Base-by-base conservation (phyloP, 2,113 vertebrate species). In the Bos taurus region DNA sequence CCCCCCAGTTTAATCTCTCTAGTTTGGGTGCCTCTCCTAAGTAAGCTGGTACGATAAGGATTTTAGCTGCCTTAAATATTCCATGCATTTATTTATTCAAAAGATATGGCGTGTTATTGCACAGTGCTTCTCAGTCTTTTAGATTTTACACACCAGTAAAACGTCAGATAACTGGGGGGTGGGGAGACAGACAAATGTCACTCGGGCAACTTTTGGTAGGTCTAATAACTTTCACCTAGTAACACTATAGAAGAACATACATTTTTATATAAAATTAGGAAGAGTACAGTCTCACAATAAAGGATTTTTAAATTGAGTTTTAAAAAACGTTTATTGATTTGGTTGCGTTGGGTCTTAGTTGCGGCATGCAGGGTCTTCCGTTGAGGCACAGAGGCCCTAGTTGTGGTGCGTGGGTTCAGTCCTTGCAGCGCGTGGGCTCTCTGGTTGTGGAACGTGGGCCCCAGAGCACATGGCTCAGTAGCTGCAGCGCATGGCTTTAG, bases 191-290 rank as follows among this genome's bases (percentile, higher is more conserved):
- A 36, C 1, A 50, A 62, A 59, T 3, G 1, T 87, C 67, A 40
- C 28, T 46, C 77, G 90, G 56, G 17, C 43, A 96, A 80, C 6
- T 91, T 94, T 90, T 25, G 88, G 50, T 81, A n/a, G 33, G 17
- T 59, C 52, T 71, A 86, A 81, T 85, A 96, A 93, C 56, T 54
- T 46, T 80, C 40, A 48, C 36, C 46, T 74, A 82, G 33, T 46
- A 77, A 95, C 23, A 67, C 6, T 48, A 71, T 60, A 93, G 77
- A 64, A 23, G 59, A 86, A 88, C 12, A 86, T 59, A 82, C 54
- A 60, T 28, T 92, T 97, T 87, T n/a, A 90, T 25, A 43, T 88
- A 77, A 93, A 93, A 59, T 85, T 90, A 88, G 30, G 57, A 92
- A 90, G 48, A 40, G 26, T 19, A 54, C 14, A 10, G 40, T 85